These are phyloP conservation scores for Capitulum mitella DNA, from an alignment of 2,888 invertebrate genomes.

Conservation along the genomic window DNA sequence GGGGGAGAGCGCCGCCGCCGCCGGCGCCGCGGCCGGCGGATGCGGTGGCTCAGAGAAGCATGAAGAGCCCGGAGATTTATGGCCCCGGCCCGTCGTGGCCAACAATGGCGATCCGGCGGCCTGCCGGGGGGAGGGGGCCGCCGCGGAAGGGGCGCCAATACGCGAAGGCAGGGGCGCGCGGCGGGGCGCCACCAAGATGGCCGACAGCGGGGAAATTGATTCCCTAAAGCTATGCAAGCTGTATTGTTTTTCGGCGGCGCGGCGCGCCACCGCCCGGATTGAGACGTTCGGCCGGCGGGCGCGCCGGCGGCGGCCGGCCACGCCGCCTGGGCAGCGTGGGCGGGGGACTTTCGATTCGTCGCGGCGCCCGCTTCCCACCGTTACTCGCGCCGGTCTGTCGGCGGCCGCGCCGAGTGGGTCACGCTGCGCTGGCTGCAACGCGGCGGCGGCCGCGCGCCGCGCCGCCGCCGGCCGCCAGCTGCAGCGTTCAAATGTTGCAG, in stretches of 20 bases:
- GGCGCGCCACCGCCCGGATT: neutral
- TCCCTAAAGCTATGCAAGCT: neutral
- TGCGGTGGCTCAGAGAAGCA: constrained; percentile 25
- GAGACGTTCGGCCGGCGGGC: neutral
- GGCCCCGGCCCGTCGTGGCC: neutral
- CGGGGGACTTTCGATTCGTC: neutral
- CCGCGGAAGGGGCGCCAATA: constrained; percentile 1
- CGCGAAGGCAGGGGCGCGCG: neutral
- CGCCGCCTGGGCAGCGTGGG: too few relatives aligned
- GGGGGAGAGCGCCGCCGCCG: constrained; percentile 3
- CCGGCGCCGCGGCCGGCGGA: constrained; percentile 4
- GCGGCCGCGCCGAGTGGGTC: neutral
- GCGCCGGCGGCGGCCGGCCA: too few relatives aligned
- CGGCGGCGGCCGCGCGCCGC: neutral
- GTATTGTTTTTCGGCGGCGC: constrained; percentile 3
- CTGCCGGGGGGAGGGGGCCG: neutral
- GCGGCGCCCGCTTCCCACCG: neutral
- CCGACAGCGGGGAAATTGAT: neutral
- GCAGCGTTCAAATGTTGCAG: neutral
- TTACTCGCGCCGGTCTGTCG: neutral
- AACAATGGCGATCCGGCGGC: constrained; percentile 1
- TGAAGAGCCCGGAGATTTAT: constrained; percentile 12
- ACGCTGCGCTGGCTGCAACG: neutral
- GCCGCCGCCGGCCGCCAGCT: too few relatives aligned
- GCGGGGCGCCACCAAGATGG: constrained; percentile 16